Conservation (phyloP, 1,140 invertebrate genomes). For the Drosophila pseudoananassae region DNA sequence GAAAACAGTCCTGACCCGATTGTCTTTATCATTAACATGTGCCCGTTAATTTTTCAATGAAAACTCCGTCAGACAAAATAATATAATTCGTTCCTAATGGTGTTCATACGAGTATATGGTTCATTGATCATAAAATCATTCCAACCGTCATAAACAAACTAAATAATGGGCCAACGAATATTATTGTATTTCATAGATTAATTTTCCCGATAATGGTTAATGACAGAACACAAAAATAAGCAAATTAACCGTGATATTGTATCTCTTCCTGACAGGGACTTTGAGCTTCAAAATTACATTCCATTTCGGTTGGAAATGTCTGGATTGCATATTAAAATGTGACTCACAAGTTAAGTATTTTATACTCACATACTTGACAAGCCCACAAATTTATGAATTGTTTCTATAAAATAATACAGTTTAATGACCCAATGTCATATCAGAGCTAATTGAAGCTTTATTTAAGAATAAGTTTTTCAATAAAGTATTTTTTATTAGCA, state of each 20-base stretch:
- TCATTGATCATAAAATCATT: constrained; percentile 22
- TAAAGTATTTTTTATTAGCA: too few species aligned
- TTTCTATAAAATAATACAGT: background rate
- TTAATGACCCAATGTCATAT: background rate
- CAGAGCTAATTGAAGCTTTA: background rate
- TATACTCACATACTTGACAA: background rate
- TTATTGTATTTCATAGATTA: constrained; percentile 12
- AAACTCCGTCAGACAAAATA: background rate
- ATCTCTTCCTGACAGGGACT: background rate
- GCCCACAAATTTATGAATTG: background rate
- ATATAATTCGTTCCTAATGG: constrained; percentile 1
- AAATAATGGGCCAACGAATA: background rate
- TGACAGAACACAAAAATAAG: background rate
- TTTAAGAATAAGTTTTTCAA: background rate
- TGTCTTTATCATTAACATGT: constrained; percentile 31
- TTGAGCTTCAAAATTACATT: background rate
- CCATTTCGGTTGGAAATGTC: too few species aligned
- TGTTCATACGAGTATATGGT: constrained; percentile 9
- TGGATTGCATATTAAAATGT: background rate
- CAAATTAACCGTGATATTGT: background rate
- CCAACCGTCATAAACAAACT: constrained; percentile 6
- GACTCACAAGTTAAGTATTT: background rate
- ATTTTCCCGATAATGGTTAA: background rate
- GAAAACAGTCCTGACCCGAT: background rate
- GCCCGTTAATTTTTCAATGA: constrained; percentile 35